Evolutionary conservation across 2,888 invertebrate genomes (phyloP).

Genomic region (Acleris holmiana): DNA sequence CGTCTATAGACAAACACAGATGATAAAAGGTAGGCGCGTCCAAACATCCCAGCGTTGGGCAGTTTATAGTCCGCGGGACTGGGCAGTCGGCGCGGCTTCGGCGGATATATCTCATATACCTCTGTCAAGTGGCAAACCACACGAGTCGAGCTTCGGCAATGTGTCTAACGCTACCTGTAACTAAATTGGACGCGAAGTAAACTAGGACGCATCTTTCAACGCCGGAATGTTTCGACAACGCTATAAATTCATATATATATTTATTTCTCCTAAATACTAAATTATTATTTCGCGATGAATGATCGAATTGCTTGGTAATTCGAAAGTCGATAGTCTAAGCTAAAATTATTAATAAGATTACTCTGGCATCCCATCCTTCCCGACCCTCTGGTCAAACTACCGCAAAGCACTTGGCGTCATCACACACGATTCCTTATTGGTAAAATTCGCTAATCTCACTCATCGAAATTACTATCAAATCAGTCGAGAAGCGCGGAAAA

Average conservation of each 20-base stretch:
- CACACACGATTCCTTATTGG: conserved; percentile 70
- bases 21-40: conserved; percentile 68
- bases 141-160: conserved; percentile 39
- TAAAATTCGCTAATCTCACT: conserved; percentile 80
- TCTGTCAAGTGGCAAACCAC: conserved; percentile 51
- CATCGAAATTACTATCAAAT: conserved; percentile 67
- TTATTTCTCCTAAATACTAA: conserved; percentile 73
- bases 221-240: conserved; percentile 60
- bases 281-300: conserved; percentile 83
- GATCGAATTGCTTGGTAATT: conserved; percentile 83
- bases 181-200: conserved; percentile 64
- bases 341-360: conserved; percentile 75
- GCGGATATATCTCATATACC: conserved; percentile 74
- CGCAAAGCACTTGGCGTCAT: conserved; percentile 70
- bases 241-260: conserved; percentile 74
- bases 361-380: conserved; percentile 66
- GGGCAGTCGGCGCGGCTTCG: conserved; percentile 43
- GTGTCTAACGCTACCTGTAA: conserved; percentile 51
- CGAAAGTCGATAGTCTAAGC: conserved; percentile 73
- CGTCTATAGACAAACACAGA: conserved; percentile 78
- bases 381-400: conserved; percentile 64
- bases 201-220: conserved; percentile 55
- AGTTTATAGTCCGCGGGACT: conserved; percentile 78
- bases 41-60: conserved; percentile 56
- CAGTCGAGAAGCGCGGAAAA: conserved; percentile 68